Conservation (phyloP, 2,888 invertebrate species). For the Papilio demoleus region DNA sequence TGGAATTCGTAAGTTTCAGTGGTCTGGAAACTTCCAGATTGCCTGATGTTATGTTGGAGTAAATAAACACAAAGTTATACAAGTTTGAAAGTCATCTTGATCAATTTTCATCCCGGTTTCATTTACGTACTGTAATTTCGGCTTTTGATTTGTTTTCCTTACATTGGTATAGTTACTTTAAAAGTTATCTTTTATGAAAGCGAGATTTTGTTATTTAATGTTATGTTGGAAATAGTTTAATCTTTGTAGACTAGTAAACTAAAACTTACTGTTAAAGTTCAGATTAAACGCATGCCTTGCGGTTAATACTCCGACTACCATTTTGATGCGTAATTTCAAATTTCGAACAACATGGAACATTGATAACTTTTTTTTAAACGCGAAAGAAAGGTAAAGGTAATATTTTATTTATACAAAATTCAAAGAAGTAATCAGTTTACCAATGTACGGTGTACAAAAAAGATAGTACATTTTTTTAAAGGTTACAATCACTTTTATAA, state of each 20-base stretch:
- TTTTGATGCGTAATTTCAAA: neutral
- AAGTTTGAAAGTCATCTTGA: conserved; percentile 13
- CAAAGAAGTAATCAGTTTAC: neutral
- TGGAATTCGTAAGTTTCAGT: neutral
- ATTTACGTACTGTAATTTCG: neutral
- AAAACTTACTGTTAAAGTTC: neutral
- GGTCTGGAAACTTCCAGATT: conserved; percentile 6
- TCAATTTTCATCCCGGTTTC: neutral
- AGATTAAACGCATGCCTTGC: neutral
- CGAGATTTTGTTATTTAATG: no score
- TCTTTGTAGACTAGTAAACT: no score
- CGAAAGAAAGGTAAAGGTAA: no score
- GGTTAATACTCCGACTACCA: neutral
- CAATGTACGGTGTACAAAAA: neutral
- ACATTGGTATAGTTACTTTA: neutral
- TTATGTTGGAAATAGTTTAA: no score
- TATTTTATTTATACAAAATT: neutral
- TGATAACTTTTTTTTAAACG: no score
- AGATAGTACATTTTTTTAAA: neutral
- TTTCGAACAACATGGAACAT: neutral
- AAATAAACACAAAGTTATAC: neutral
- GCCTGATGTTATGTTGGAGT: neutral
- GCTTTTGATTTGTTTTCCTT: neutral
- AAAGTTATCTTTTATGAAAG: no score
- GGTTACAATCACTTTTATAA: conserved; percentile 2